Base-by-base conservation (phyloP, 2,888 invertebrate genomes). In the Aproaerema taeniolella region DNA sequence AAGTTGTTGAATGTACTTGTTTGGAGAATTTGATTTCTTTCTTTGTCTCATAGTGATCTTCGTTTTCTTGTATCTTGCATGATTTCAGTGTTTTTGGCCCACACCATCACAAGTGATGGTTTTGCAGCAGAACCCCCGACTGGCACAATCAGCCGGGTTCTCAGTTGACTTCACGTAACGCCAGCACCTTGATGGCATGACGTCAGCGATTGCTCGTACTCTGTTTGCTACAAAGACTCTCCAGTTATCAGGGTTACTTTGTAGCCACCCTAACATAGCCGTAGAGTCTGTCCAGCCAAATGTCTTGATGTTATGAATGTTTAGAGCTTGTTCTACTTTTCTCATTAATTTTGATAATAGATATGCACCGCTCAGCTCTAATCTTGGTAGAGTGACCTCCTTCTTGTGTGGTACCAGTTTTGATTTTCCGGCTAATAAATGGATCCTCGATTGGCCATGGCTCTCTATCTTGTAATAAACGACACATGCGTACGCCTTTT, bases 121-220 rank as follows among this genome's bases (percentile, higher is more conserved):
- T n/a, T n/a, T n/a, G n/a, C n/a, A n/a, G n/a, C n/a, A n/a, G n/a
- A 49, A 14, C 1, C 53, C 53, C 17, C 53, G 40, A 16, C 46
- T 53, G 1, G 50, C 52, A 10, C 48, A 44, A 33, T 12, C 15
- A 6, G 24, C 38, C 2, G 30, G 33, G 8, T 16, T 6, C 30
- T 39, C 12, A 1, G 51, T 49, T 0, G 53, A 47, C 14, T 53
- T 53, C 31, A 53, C 45, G 2, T 28, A 49, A 2, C 31, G 30
- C 55, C 57, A 55, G n/a, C 39, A 13, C 3, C 32, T 11, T 1
- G 42, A 8, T 10, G 46, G 44, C 16, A 52, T 46, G 1, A 40
- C 30, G 8, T 42, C 29, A 9, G 30, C 47, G 9, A 52, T 50
- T 40, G 45, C 7, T 6, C 13, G 28, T 2, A 38, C 39, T 38